Conservation (phyloP, 2,888 invertebrate genomes). For the Meliscaeva auricollis region DNA sequence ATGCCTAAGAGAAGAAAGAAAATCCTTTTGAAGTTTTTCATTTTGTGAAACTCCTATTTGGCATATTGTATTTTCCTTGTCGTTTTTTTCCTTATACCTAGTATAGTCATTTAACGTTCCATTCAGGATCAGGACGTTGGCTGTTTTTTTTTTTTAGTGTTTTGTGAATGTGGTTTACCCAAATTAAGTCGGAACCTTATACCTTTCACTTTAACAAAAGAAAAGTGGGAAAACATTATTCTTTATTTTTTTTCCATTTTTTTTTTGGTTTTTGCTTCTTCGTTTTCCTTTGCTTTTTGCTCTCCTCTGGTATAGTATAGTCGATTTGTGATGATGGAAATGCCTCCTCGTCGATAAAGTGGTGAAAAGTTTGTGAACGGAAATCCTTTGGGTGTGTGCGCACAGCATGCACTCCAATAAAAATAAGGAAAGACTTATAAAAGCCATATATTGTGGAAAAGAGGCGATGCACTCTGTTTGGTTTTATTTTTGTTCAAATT, state of each 20-base stretch:
- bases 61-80: not conserved
- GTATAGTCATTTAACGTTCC: conserved; percentile 15
- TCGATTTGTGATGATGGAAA: conserved; percentile 37
- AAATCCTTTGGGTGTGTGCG: conserved; percentile 59
- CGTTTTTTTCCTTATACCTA: conserved; percentile 3
- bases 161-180: conserved; percentile 48
- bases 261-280: conserved; percentile 1
- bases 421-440: conserved; percentile 46
- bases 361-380: conserved; percentile 50
- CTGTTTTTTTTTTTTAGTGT: conserved; percentile 16
- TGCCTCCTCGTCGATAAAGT: conserved; percentile 46
- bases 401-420: conserved; percentile 39
- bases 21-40: conserved; percentile 64
- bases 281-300: not conserved
- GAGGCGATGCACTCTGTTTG: conserved; percentile 58
- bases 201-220: conserved; percentile 46
- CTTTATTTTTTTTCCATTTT: conserved; percentile 3
- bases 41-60: conserved; percentile 43
- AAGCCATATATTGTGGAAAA: conserved; percentile 46
- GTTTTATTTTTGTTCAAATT: not conserved
- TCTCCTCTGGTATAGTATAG: not conserved
- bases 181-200: conserved; percentile 67
- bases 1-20: conserved; percentile 13
- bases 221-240: conserved; percentile 39
- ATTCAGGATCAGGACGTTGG: conserved; percentile 9